Percentiles rank a stretch among this genome's conserved stretches.
Conservation (phyloP, 2,888 invertebrate genomes). For the Lumbricus terrestris region DNA sequence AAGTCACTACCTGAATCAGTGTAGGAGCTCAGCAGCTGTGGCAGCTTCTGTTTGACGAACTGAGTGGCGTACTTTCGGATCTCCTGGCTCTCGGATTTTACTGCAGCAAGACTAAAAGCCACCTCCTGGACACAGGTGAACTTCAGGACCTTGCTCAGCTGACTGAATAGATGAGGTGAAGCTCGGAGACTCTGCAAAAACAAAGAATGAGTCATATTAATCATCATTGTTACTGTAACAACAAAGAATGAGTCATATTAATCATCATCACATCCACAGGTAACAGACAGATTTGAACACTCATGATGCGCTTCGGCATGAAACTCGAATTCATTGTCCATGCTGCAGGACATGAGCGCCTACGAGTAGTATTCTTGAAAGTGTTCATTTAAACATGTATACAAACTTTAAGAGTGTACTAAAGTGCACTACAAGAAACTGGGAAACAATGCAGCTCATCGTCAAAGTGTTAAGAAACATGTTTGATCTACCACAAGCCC, state of each 20-base stretch:
- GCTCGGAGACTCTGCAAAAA: conserved; percentile 73
- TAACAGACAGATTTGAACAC: background rate
- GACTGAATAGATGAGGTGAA: conserved; percentile 76
- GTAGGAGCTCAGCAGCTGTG: conserved; percentile 74
- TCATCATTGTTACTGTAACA: too few relatives aligned
- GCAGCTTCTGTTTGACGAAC: conserved; percentile 78
- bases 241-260: background rate
- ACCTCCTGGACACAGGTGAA: conserved; percentile 87
- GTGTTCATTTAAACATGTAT: too few relatives aligned
- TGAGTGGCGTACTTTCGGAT: conserved; percentile 73
- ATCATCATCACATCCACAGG: background rate
- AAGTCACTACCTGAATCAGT: conserved; percentile 75
- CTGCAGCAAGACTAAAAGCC: conserved; percentile 80
- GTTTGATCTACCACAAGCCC: too few relatives aligned
- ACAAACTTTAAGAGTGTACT: background rate
- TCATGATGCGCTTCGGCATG: too few relatives aligned
- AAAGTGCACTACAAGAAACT: background rate
- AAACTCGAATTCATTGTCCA: too few relatives aligned
- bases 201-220: background rate
- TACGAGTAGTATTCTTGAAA: too few relatives aligned
- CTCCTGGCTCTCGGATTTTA: conserved; percentile 77
- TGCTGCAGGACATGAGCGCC: too few relatives aligned
- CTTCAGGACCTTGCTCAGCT: conserved; percentile 81
- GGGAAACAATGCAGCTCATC: background rate
- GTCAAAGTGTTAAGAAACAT: too few relatives aligned